These are phyloP conservation scores for Cataglyphis altisquamis DNA, from an alignment of 2,888 invertebrate genomes.

Conservation along the genomic window DNA sequence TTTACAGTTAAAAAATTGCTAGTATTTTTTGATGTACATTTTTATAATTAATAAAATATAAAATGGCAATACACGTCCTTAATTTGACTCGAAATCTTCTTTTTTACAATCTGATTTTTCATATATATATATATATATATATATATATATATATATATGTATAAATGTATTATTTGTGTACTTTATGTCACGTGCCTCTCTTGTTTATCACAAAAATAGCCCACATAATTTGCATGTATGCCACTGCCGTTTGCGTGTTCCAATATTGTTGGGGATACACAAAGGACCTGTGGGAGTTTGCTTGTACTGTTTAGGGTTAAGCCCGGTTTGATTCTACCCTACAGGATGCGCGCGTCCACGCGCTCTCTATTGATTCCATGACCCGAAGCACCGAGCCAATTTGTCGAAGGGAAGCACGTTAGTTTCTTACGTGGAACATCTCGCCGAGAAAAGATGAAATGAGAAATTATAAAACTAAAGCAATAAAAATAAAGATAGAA, in stretches of 20 bases:
- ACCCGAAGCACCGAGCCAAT: slow-evolving; percentile 77
- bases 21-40: background rate
- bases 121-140: background rate
- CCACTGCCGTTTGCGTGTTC: background rate
- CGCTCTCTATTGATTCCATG: slow-evolving; percentile 79
- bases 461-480: background rate
- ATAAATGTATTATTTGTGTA: background rate
- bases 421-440: slow-evolving; percentile 23
- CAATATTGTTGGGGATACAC: slow-evolving; percentile 5
- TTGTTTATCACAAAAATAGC: background rate
- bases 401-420: slow-evolving; percentile 71
- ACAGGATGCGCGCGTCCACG: slow-evolving; percentile 79
- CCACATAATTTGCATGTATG: slow-evolving; percentile 19
- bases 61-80: background rate
- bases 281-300: slow-evolving; percentile 14
- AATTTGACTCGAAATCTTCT: background rate
- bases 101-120: background rate
- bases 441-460: background rate
- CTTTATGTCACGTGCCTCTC: slow-evolving; percentile 4
- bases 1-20: background rate
- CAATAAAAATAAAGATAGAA: background rate
- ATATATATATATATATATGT: background rate
- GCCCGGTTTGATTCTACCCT: slow-evolving; percentile 71
- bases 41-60: background rate
- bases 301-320: slow-evolving; percentile 38